These are phyloP conservation scores for Hypothenemus hampei DNA, from an alignment of 1,140 invertebrate genomes.

Conservation along the genomic window DNA sequence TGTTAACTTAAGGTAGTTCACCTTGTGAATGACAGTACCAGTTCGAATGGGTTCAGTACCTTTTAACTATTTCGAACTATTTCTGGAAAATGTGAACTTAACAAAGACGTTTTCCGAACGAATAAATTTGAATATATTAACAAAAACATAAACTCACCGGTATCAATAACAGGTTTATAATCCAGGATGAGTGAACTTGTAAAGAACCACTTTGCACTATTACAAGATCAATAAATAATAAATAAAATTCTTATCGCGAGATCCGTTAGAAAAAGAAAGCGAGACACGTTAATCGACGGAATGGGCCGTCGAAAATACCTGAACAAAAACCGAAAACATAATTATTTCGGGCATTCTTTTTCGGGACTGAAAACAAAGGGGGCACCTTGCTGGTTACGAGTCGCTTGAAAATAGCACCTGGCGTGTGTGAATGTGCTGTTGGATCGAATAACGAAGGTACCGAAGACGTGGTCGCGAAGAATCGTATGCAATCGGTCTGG, in stretches of 20 bases:
- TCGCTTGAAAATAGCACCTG: constrained; percentile 20
- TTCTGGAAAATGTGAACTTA: too few relatives aligned
- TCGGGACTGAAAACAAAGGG: constrained; percentile 16
- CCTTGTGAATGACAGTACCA: too few relatives aligned
- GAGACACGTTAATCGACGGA: not conserved
- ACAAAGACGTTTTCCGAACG: too few relatives aligned
- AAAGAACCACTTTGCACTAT: constrained; percentile 6
- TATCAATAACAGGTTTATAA: constrained; percentile 13
- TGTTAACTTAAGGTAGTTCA: too few relatives aligned
- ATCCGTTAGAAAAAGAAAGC: too few relatives aligned
- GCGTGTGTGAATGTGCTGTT: too few relatives aligned
- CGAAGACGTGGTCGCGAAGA: constrained; percentile 10
- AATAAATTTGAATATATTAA: too few relatives aligned
- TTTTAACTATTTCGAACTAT: too few relatives aligned
- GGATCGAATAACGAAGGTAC: constrained; percentile 5
- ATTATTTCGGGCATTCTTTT: constrained; percentile 4
- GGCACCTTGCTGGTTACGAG: constrained; percentile 11
- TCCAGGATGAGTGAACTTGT: constrained; percentile 14
- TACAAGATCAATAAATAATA: too few relatives aligned
- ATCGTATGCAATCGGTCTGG: constrained; percentile 4
- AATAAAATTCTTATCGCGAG: too few relatives aligned
- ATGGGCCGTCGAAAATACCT: not conserved
- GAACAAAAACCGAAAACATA: constrained; percentile 5
- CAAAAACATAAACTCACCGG: constrained; percentile 12
- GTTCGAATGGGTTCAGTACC: too few relatives aligned